These are phyloP conservation scores for Trichomycterus rosablanca DNA, from an alignment of 2,113 vertebrate species.

Conservation along the genomic window DNA sequence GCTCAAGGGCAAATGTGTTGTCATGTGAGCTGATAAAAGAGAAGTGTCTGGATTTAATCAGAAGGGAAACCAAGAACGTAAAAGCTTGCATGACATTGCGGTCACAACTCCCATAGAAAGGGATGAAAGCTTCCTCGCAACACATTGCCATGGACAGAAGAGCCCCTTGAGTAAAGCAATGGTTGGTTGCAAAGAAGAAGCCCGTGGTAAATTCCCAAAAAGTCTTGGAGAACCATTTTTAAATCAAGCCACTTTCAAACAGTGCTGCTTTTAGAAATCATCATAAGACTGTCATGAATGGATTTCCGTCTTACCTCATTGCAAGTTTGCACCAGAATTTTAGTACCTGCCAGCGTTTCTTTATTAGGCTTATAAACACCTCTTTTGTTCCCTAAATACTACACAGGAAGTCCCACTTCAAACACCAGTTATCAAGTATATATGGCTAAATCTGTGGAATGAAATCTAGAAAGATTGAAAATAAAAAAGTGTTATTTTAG, in stretches of 20 bases:
- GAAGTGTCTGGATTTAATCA: neutral
- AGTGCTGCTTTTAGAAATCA: constrained; percentile 10
- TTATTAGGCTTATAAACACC: no score
- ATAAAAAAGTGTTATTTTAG: no score
- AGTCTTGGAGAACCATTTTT: neutral
- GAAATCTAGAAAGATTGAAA: no score
- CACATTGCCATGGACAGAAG: neutral
- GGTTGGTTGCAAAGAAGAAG: neutral
- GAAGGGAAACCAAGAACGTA: neutral
- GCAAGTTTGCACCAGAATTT: no score
- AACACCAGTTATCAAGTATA: no score
- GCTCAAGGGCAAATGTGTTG: constrained; percentile 47
- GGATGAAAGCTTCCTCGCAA: no score
- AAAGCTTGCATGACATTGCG: neutral
- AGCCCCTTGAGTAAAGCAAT: constrained; percentile 2
- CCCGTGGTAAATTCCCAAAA: neutral
- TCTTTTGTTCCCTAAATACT: no score
- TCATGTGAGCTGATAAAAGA: constrained; percentile 32
- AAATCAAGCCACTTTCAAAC: neutral
- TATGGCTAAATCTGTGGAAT: no score
- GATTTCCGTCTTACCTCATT: no score
- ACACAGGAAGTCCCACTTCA: no score
- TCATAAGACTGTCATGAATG: no score
- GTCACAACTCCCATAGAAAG: neutral
- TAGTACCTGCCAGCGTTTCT: no score